Base-by-base conservation (phyloP, 2,113 vertebrate species). In the Nannospalax galili region DNA sequence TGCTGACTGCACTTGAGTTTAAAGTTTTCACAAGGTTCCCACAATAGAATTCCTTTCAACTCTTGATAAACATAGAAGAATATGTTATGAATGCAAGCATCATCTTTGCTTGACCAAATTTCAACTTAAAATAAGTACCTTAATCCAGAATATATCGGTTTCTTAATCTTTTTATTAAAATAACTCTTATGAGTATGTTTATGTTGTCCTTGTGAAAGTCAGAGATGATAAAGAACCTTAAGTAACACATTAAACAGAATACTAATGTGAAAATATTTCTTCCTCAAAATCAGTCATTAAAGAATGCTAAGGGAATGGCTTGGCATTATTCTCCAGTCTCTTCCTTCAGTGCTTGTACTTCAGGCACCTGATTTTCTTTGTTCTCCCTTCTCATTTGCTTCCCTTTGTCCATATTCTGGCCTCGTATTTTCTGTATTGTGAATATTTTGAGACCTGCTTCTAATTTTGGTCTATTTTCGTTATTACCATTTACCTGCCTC, bases 111-210 rank as follows among this genome's bases (percentile, higher is more conserved):
- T 48, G 12, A 26, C 35, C 30, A 69, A 62, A 84, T 72, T 94
- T 90, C 37, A 82, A 85, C 69, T 87, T 67, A 91, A 78, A 20
- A 84, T 30, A 90, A 24, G 8, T n/a, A 20, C 10, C 17, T 89
- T 62, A 91, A 94, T 93, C 77, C 70, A 69, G 22, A 82, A 78
- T 22, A 24, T 1, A 60, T 37, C 32, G 6, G 0, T 87, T 69
- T 94, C 4, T 60, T 77, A 45, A 67, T 90, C 16, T 35, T 88
- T 67, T 28, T 72, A 75, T 95, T 94, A 94, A 88, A 95, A 40
- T 89, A 65, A 87, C 20, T 62, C 75, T 73, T 45, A 80, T 77
- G 20, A 84, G 69, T 26, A 19, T 92, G 16, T 73, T 26, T 92
- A 42, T 69, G 16, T 52, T 93, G 26, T 90, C 48, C 30, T 94